Percentiles rank a stretch among this genome's conserved stretches.
These are phyloP conservation scores for Staurois parvus DNA, from an alignment of 2,797 vertebrate genomes.

Conservation along the genomic window DNA sequence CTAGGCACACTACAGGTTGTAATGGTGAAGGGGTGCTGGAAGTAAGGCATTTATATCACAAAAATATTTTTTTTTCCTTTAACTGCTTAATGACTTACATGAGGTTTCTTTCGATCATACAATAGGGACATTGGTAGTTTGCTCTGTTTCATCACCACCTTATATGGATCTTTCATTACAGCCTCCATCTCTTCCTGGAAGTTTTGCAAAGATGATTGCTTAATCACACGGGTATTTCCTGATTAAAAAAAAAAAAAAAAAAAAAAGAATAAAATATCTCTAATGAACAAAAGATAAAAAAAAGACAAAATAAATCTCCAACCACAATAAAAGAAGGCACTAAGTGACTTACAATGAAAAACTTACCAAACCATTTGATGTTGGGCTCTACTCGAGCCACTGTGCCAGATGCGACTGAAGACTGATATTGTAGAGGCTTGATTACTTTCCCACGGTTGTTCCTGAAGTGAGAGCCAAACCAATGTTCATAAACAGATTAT, in stretches of 20 bases:
- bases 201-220: conserved; percentile 94
- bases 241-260: conserved; percentile 41
- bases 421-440: conserved; percentile 90
- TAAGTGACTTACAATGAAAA: not conserved
- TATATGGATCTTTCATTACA: conserved; percentile 92
- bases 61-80: not conserved
- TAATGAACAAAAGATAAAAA: not conserved
- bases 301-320: not conserved
- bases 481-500: not conserved
- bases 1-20: no score
- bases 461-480: conserved; percentile 69
- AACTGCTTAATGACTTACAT: conserved; percentile 80
- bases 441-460: conserved; percentile 90
- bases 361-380: conserved; percentile 98
- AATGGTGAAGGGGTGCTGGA: no score
- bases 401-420: conserved; percentile 89
- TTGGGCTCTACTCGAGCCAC: conserved; percentile 96
- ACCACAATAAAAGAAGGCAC: not conserved
- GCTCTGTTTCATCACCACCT: conserved; percentile 92
- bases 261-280: not conserved
- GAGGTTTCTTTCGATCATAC: conserved; percentile 88
- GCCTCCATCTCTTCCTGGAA: conserved; percentile 96
- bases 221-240: conserved; percentile 98
- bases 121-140: conserved; percentile 97
- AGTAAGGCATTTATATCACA: no score